Evolutionary conservation across 2,113 vertebrate species (phyloP).

Genomic region (Cottus gobio): DNA sequence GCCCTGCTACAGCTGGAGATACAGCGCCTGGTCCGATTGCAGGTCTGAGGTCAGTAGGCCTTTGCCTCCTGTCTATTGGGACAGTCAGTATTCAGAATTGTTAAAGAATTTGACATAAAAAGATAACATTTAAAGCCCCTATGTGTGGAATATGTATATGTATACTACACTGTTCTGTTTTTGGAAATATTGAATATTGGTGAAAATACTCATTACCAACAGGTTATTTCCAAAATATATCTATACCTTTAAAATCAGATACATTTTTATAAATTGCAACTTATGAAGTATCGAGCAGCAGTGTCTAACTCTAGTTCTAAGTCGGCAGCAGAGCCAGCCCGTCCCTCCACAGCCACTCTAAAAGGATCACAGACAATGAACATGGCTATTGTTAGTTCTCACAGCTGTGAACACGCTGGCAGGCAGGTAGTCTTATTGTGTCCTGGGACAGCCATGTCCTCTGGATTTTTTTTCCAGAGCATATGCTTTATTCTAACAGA

Average conservation of each 20-base stretch:
- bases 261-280: background rate
- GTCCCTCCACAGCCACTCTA: too few relatives aligned
- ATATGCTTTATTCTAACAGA: too few relatives aligned
- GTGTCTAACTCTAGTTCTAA: too few relatives aligned
- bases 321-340: too few relatives aligned
- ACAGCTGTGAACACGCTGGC: too few relatives aligned
- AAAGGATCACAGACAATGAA: too few relatives aligned
- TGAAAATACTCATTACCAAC: background rate
- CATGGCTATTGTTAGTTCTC: too few relatives aligned
- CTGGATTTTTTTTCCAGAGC: too few relatives aligned
- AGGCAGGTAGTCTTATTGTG: too few relatives aligned
- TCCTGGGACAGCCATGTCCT: too few relatives aligned
- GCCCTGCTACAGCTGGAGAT: constrained; percentile 95
- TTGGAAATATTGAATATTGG: background rate
- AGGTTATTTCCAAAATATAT: background rate
- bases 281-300: too few relatives aligned
- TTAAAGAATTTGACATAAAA: background rate
- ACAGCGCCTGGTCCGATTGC: constrained; percentile 92
- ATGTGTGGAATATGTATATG: background rate
- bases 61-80: background rate
- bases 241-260: background rate
- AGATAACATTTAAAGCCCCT: background rate
- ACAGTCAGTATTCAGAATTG: background rate
- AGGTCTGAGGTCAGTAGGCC: constrained; percentile 88
- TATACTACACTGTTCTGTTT: background rate